Evolutionary conservation across 2,797 vertebrate genomes (phyloP).

Genomic region (Myripristis murdjan): DNA sequence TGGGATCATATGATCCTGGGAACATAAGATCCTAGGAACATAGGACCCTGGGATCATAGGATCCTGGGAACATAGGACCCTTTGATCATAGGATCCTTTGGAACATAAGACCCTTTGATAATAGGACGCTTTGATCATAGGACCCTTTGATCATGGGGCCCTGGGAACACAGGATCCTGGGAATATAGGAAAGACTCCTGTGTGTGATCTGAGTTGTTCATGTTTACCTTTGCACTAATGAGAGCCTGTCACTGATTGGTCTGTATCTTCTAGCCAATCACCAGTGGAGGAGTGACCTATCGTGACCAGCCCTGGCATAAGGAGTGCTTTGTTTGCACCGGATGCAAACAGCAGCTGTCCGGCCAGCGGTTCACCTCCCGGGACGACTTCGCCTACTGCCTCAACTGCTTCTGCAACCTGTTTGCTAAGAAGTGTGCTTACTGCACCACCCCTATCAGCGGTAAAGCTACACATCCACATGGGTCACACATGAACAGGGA

Average conservation of each 20-base stretch:
- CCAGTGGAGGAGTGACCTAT: conserved; percentile 93
- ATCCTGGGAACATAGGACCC: no score
- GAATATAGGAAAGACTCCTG: no score
- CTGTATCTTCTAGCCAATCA: conserved; percentile 88
- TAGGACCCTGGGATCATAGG: no score
- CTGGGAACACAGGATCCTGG: no score
- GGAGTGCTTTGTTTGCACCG: conserved; percentile 94
- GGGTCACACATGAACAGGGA: not conserved
- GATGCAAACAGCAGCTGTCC: conserved; percentile 92
- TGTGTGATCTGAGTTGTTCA: no score
- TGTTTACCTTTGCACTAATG: not conserved
- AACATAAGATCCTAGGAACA: no score
- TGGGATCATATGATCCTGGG: no score
- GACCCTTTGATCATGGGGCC: no score
- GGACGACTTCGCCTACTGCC: conserved; percentile 93
- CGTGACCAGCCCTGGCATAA: conserved; percentile 95
- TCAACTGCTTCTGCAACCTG: conserved; percentile 94
- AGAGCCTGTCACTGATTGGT: not conserved
- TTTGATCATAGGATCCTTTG: no score
- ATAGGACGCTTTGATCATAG: no score
- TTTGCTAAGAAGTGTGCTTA: conserved; percentile 94
- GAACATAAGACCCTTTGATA: no score
- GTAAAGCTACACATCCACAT: conserved; percentile 75
- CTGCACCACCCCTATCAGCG: conserved; percentile 93
- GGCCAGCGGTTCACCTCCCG: conserved; percentile 94